These are phyloP conservation scores for Tetramorium simillimum DNA, from an alignment of 1,140 invertebrate species.

Conservation along the genomic window DNA sequence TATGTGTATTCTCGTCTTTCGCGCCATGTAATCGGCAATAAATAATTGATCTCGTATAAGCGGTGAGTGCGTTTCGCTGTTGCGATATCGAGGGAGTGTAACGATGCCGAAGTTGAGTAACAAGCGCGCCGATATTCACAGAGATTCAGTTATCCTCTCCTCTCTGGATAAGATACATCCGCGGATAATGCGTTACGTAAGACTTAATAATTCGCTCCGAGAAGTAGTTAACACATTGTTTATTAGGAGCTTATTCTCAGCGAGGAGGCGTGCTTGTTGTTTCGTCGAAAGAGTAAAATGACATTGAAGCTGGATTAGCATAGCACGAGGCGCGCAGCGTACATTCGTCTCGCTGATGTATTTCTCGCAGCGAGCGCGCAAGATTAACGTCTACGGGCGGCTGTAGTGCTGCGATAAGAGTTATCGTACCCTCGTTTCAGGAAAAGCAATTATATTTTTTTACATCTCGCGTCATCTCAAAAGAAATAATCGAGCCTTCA, in stretches of 20 bases:
- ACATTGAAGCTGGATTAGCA: constrained; percentile 38
- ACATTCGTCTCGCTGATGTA: constrained; percentile 33
- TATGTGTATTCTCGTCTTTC: background rate
- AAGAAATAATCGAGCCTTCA: background rate
- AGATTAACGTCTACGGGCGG: constrained; percentile 40
- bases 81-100: background rate
- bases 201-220: background rate
- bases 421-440: constrained; percentile 3
- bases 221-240: constrained; percentile 12
- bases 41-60: constrained; percentile 29
- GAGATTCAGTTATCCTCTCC: background rate
- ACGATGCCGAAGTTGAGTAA: constrained; percentile 13
- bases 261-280: no score
- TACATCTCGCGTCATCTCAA: background rate
- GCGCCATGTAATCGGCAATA: background rate
- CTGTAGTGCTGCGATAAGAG: constrained; percentile 41
- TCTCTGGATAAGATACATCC: background rate
- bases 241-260: constrained; percentile 2
- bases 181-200: constrained; percentile 1
- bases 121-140: background rate
- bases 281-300: constrained; percentile 15
- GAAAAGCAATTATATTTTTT: constrained; percentile 46
- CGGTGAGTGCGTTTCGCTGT: constrained; percentile 27
- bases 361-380: constrained; percentile 26
- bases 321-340: background rate